These are phyloP conservation scores for Burhinus bistriatus DNA, from an alignment of 2,113 vertebrate genomes.

Conservation along the genomic window DNA sequence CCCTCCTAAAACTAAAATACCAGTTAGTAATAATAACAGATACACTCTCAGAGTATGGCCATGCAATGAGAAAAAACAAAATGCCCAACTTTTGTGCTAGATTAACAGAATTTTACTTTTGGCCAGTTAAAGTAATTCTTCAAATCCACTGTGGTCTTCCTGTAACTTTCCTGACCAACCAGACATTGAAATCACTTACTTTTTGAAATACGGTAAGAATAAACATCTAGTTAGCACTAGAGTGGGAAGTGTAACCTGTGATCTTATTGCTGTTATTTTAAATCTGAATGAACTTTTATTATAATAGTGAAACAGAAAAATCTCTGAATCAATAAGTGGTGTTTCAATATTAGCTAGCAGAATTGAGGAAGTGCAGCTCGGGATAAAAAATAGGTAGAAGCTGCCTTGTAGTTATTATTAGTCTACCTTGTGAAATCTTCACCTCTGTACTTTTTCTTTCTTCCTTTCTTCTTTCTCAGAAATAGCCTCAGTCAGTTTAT, in stretches of 20 bases:
- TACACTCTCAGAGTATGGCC: fast-evolving
- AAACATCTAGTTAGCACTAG: neutral
- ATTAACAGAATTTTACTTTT: neutral
- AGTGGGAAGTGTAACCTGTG: neutral
- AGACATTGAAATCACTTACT: neutral
- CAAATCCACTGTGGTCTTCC: neutral
- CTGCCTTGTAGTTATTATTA: neutral
- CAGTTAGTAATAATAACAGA: neutral
- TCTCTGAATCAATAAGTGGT: neutral
- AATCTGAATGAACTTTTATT: neutral
- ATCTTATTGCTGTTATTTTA: neutral
- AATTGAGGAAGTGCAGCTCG: neutral
- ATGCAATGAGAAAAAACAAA: neutral
- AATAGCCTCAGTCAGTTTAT: slow-evolving; percentile 45
- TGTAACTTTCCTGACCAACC: neutral
- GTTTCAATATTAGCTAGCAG: neutral
- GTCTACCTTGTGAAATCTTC: slow-evolving; percentile 13
- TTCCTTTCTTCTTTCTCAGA: slow-evolving; percentile 13
- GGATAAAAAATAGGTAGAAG: neutral
- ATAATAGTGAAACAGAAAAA: neutral
- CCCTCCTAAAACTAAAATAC: neutral
- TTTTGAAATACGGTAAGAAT: neutral
- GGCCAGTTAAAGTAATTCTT: neutral
- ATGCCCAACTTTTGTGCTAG: neutral
- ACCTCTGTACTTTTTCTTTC: neutral